These are phyloP conservation scores for Otus sunia DNA, from an alignment of 2,113 vertebrate species.

Conservation along the genomic window DNA sequence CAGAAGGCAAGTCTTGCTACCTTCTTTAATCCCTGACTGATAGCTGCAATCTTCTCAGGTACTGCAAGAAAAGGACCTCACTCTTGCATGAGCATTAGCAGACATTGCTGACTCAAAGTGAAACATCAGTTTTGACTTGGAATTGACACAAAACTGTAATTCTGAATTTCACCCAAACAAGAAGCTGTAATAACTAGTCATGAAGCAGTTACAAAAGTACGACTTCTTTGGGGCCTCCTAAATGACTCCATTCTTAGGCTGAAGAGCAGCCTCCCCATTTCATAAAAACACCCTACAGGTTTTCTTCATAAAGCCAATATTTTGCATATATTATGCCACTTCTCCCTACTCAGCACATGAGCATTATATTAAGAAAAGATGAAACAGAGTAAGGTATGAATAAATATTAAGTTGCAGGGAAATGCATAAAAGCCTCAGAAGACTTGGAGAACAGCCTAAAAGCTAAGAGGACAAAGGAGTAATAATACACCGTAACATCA, in stretches of 20 bases:
- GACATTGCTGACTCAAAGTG: neutral
- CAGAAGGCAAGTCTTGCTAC: neutral
- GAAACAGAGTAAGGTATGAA: constrained; percentile 26
- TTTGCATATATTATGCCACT: neutral
- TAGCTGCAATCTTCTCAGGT: neutral
- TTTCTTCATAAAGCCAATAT: neutral
- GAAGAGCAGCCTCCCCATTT: neutral
- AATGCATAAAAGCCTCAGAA: neutral
- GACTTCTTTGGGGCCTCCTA: neutral
- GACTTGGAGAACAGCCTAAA: constrained; percentile 1
- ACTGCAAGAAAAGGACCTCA: neutral
- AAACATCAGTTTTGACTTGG: neutral
- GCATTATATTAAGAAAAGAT: neutral
- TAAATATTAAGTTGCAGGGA: neutral
- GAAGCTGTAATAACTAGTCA: neutral
- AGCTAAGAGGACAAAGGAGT: neutral
- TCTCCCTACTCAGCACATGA: neutral
- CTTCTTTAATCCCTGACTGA: neutral
- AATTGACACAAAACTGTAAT: neutral
- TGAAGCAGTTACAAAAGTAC: neutral
- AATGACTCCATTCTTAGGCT: neutral
- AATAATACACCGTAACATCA: neutral
- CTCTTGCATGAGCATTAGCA: neutral
- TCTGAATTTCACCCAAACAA: neutral
- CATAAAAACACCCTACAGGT: neutral